These are phyloP conservation scores for Pseudorasbora parva DNA, from an alignment of 2,113 vertebrate species.

Conservation along the genomic window DNA sequence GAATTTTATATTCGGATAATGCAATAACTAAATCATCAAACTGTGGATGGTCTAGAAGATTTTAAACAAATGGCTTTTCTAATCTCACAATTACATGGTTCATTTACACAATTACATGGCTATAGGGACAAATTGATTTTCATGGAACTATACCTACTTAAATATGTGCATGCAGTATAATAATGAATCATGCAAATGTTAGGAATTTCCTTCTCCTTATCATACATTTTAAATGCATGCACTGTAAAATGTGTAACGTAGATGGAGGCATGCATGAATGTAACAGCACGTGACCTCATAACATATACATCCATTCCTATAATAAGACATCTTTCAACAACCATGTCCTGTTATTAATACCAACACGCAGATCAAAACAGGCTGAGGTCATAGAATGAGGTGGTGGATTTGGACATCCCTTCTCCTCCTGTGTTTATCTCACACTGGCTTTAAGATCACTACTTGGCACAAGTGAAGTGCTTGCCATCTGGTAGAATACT, in stretches of 20 bases:
- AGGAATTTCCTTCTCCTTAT: neutral
- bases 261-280: neutral
- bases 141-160: neutral
- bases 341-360: neutral
- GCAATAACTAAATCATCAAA: neutral
- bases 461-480: neutral
- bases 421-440: slow-evolving; percentile 6
- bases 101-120: neutral
- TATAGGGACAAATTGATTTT: neutral
- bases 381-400: slow-evolving; percentile 9
- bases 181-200: slow-evolving; percentile 6
- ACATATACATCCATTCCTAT: neutral
- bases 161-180: neutral
- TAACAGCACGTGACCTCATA: neutral
- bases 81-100: slow-evolving; percentile 7
- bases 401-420: neutral
- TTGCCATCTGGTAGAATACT: slow-evolving; percentile 38
- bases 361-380: neutral
- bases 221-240: slow-evolving; percentile 57
- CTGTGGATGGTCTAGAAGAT: neutral
- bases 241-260: slow-evolving; percentile 60
- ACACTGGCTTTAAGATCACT: slow-evolving; percentile 21
- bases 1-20: neutral
- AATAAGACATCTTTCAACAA: neutral
- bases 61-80: slow-evolving; percentile 5